Evolutionary conservation across 2,888 invertebrate genomes (phyloP), one percentile per base, ranked within the genome.

Genomic region (Sabatieria punctata): DNA sequence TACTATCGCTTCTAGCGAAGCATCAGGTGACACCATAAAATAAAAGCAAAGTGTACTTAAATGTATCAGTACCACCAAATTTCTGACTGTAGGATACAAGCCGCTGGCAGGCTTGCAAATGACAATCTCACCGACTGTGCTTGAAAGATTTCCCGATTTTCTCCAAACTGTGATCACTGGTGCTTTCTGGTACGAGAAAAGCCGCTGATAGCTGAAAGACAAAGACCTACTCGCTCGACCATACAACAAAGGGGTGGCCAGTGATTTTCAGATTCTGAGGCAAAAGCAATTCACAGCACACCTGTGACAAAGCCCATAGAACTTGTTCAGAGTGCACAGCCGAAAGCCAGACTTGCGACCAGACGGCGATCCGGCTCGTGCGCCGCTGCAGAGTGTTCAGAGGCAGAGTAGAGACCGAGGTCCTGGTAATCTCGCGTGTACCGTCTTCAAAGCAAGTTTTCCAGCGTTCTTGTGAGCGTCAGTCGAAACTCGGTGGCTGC

Each of bases 371-470:
- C 41, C 63, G 54, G 21, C 55, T 53, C 41, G 59, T 27, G 58
- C 57, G 6, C 58, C 55, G 8, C 57, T 51, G 18, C 46, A 59
- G 15, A 67, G 68, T n/a, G n/a, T n/a, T n/a, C n/a, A n/a, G n/a
- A n/a, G n/a, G n/a, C n/a, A n/a, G n/a, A n/a, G n/a, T n/a, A n/a
- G 4, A 71, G 74, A 0, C 82, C 85, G 27, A 85, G 72, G 25
- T 89, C 74, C 60, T 80, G 77, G 81, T 85, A 89, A 68, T 86
- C 89, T 53, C 58, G 56, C 6, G 85, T 85, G 71, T 91, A 91
- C 63, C 80, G 80, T 11, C 88, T 74, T 63, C 89, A 89, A 13
- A 82, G 78, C 54, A 89, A 75, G 43, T 85, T 76, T 68, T 91
- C 85, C 51, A 85, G 62, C 18, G 81, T 83, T 62, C 83, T 81